phyloP scores from a whole-genome alignment of 2,797 vertebrate genomes.

The Corythornis leucogaster region DNA sequence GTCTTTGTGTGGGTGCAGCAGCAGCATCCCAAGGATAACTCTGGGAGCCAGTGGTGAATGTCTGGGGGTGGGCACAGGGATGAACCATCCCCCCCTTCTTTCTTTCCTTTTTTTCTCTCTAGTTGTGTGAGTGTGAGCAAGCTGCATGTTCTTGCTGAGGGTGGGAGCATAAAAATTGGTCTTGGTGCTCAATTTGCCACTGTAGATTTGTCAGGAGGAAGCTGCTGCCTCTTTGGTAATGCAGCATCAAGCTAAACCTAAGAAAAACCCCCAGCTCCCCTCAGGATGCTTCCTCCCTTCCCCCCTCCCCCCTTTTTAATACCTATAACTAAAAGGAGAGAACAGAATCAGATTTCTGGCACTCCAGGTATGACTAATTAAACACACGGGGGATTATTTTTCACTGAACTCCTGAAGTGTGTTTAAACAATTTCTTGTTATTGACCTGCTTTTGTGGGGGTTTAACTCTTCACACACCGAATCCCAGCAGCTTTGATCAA shows the following conservation, averaged over 20 bases:
- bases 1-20: neutral
- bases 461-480: neutral
- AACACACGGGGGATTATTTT: neutral
- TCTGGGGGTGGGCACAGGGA: neutral
- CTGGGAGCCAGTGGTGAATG: neutral
- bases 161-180: neutral
- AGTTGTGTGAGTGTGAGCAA: neutral
- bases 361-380: neutral
- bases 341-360: neutral
- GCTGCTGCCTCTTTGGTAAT: neutral
- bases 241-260: neutral
- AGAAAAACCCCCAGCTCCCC: neutral
- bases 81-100: neutral
- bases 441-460: neutral
- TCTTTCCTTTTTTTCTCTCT: neutral
- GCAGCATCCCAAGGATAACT: neutral
- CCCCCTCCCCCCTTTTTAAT: neutral
- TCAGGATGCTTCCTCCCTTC: neutral
- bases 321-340: neutral
- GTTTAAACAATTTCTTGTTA: neutral
- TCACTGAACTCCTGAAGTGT: neutral
- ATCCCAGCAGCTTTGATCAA: conserved; percentile 25
- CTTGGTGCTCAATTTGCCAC: neutral
- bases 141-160: neutral
- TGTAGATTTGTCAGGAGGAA: neutral